Conservation (phyloP, 1,140 invertebrate species). For the Dinoponera quadriceps region DNA sequence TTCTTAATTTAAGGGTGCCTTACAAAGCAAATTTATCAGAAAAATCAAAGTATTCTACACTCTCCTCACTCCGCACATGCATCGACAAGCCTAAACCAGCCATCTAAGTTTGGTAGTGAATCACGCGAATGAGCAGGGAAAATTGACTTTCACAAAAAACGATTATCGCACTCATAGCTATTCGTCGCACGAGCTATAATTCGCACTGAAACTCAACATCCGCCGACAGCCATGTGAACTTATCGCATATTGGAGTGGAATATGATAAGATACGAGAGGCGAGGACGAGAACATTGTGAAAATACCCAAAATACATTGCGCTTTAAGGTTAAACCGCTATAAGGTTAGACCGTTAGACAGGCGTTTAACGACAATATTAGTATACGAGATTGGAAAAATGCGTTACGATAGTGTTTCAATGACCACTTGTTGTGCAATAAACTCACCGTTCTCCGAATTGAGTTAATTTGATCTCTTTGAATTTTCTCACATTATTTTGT, state of each 20-base stretch:
- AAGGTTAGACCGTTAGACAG: constrained; percentile 62
- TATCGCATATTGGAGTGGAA: constrained; percentile 29
- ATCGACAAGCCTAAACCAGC: constrained; percentile 48
- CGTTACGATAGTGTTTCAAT: neutral
- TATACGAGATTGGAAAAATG: constrained; percentile 1
- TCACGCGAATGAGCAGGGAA: constrained; percentile 32
- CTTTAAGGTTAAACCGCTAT: constrained; percentile 65
- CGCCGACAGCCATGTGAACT: constrained; percentile 19
- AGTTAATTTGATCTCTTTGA: constrained; percentile 49
- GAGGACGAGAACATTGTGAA: neutral
- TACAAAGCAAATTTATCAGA: constrained; percentile 42
- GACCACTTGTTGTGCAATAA: neutral
- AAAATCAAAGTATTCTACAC: constrained; percentile 58
- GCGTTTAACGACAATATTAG: constrained; percentile 6
- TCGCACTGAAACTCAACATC: constrained; percentile 37
- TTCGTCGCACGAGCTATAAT: constrained; percentile 13
- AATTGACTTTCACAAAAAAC: constrained; percentile 52
- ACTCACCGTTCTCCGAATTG: neutral
- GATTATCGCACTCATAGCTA: constrained; percentile 57
- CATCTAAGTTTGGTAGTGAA: constrained; percentile 43
- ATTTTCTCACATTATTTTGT: constrained; percentile 75
- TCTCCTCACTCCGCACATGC: constrained; percentile 55
- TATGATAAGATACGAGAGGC: constrained; percentile 67
- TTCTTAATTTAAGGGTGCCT: constrained; percentile 48
- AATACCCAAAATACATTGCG: neutral